Evolutionary conservation across 1,140 invertebrate species (phyloP).

Genomic region (Uloborus diversus): DNA sequence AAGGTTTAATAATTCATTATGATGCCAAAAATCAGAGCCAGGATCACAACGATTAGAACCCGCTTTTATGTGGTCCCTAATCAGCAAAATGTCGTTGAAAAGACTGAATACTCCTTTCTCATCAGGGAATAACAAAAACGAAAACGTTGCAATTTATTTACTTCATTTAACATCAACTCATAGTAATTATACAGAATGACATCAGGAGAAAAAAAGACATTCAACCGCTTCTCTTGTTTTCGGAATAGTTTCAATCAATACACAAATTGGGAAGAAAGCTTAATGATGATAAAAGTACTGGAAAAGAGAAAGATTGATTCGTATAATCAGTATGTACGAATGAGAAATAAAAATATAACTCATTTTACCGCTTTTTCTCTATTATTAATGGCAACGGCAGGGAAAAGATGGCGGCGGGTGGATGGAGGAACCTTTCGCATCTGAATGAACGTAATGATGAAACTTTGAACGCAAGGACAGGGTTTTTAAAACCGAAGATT

Average conservation of each 20-base stretch:
- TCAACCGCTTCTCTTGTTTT: conserved; percentile 23
- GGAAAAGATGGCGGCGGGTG: conserved; percentile 3
- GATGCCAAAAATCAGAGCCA: too few relatives aligned
- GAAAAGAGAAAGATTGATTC: conserved; percentile 5
- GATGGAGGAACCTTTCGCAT: conserved; percentile 29
- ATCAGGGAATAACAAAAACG: too few relatives aligned
- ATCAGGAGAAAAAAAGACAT: conserved; percentile 11
- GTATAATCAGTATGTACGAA: conserved; percentile 21
- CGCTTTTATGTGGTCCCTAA: too few relatives aligned
- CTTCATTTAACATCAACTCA: too few relatives aligned
- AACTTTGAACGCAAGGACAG: conserved; percentile 13
- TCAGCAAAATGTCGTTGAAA: too few relatives aligned
- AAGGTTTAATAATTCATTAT: too few relatives aligned
- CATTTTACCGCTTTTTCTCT: conserved; percentile 33
- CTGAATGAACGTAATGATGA: conserved; percentile 35
- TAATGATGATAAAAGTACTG: conserved; percentile 25
- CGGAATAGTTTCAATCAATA: conserved; percentile 37
- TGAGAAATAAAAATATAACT: conserved; percentile 31
- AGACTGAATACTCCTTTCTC: too few relatives aligned
- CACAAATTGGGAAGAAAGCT: conserved; percentile 41
- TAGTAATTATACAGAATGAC: too few relatives aligned
- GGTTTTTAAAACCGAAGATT: conserved; percentile 41
- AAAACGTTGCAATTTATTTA: conserved; percentile 33
- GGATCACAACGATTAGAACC: too few relatives aligned
- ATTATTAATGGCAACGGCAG: conserved; percentile 39